Evolutionary conservation across 2,113 vertebrate species (phyloP).

Genomic region (Odocoileus virginianus): DNA sequence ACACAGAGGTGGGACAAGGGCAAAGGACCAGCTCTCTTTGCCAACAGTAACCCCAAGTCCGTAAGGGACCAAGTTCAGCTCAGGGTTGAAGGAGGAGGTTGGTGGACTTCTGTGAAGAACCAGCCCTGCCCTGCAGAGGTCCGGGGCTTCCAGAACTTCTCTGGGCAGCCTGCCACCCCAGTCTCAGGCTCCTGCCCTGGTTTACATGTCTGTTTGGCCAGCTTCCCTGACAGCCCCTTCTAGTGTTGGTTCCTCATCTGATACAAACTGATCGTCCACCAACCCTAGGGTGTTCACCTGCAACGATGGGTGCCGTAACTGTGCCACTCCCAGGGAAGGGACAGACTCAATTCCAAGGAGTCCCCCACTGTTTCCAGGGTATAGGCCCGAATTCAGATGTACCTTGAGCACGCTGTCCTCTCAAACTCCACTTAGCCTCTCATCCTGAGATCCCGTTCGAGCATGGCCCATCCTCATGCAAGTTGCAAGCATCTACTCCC

Average conservation of each 20-base stretch:
- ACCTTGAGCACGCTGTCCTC: neutral
- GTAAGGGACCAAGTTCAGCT: neutral
- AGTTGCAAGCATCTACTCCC: neutral
- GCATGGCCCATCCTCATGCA: neutral
- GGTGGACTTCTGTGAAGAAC: neutral
- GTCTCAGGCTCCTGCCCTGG: neutral
- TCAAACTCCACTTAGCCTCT: neutral
- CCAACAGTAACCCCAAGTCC: neutral
- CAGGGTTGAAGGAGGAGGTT: neutral
- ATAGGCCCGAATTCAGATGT: neutral
- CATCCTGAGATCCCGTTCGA: neutral
- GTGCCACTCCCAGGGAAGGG: neutral
- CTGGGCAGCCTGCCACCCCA: accelerated
- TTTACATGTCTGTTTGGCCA: neutral
- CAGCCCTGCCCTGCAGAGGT: neutral
- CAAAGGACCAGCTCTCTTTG: neutral
- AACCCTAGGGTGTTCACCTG: neutral
- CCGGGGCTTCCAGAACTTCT: neutral
- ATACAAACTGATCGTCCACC: neutral
- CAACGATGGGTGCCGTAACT: neutral
- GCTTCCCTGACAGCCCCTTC: neutral
- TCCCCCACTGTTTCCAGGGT: neutral
- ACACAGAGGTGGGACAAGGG: neutral
- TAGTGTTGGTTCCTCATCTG: neutral
- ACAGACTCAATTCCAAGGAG: neutral